Base-by-base conservation (phyloP, 2,113 vertebrate species). In the Camelus bactrianus region DNA sequence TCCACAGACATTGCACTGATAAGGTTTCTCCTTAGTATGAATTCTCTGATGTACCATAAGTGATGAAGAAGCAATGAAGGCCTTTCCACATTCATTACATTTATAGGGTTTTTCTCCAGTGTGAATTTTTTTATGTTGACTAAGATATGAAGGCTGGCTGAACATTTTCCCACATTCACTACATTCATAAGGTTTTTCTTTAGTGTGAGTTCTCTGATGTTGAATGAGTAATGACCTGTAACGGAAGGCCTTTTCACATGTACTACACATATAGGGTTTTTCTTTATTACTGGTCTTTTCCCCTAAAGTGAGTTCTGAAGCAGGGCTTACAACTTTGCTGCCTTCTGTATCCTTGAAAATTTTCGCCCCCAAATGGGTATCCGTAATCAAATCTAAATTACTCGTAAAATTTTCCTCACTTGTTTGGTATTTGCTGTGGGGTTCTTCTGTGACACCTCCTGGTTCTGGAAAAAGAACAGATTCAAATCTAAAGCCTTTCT, bases 21-120 rank as follows among this genome's bases (percentile, higher is more conserved):
- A 98, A 56, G 97, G 97, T 70, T 97, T 98, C 70, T 98, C 97
- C 84, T 98, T 97, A 73, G 97, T 98, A 94, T 98, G 97, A 94
- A 97, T 98, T 92, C 96, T 97, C 80, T 98, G 97, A 89, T 98
- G 97, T 52, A 97, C 95, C 82, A 89, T 96, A 64, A 97, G 97
- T 48, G 95, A 96, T 32, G 95, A 97, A 72, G 96, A 97, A 77
- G 88, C 94, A 79, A 92, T 96, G 60, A 98, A 98, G 16, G 95
- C 89, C 62, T 97, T 97, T 76, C 95, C 97, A 84, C 96, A 98
- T 69, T 97, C 95, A 1, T 88, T 79, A 94, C 97, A 98, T 32
- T 95, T 95, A 89, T 89, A 97, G 7, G 97, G 93, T 76, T 97
- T 98, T 93, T 98, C 96, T 93, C 94, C 97, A 72, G 91, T 96